Evolutionary conservation across 2,888 invertebrate genomes (phyloP).

Genomic region (Andrena dorsata): DNA sequence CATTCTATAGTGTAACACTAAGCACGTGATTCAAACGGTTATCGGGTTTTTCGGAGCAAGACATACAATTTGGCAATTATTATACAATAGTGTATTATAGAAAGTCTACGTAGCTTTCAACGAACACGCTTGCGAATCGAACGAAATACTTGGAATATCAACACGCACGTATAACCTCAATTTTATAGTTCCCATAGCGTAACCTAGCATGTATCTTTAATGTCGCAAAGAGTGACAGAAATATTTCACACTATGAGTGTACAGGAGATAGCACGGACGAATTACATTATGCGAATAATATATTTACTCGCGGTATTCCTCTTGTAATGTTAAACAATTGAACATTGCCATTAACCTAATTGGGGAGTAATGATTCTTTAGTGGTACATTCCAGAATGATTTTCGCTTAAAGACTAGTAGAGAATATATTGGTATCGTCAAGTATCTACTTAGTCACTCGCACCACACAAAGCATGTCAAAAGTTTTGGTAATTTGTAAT

Average conservation of each 20-base stretch:
- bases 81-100: background rate
- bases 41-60: background rate
- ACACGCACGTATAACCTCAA: conserved; percentile 5
- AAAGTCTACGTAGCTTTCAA: background rate
- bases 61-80: background rate
- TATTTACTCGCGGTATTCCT: too few relatives aligned
- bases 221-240: background rate
- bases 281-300: too few relatives aligned
- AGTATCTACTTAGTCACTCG: too few relatives aligned
- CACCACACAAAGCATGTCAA: too few relatives aligned
- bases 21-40: conserved; percentile 10
- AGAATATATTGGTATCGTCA: background rate
- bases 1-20: background rate
- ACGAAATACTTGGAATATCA: background rate
- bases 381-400: background rate
- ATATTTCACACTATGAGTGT: background rate
- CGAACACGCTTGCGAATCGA: too few relatives aligned
- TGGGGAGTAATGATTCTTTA: background rate
- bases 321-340: background rate
- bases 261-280: background rate
- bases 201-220: background rate
- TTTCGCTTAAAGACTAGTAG: background rate
- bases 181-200: background rate
- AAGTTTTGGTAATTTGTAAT: too few relatives aligned
- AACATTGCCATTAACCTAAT: background rate